Evolutionary conservation across 1,140 invertebrate species (phyloP), one percentile per base, ranked within the genome.

Genomic region (Tetramorium alpestre): DNA sequence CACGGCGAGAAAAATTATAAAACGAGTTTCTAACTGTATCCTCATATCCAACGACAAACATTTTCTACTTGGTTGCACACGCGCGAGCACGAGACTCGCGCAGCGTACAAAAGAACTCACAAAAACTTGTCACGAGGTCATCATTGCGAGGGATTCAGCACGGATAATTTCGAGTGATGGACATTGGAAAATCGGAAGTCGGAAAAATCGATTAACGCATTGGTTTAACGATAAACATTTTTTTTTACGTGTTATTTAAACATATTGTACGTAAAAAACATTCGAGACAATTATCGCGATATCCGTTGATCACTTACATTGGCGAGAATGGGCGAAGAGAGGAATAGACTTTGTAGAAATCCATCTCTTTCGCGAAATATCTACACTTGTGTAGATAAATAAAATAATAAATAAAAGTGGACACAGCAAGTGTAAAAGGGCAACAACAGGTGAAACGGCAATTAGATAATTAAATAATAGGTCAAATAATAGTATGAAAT

Each of bases 11-110:
- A 91, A 91, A 89, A 90, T 89, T 51, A 54, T 60, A 33, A 60
- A 49, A 90, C 88, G 72, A 91, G 76, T 91, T 91, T 82, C 88
- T 93, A 93, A 94, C 93, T 93, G 93, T 93, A 93, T 67, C 47
- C 75, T 88, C 64, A 82, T 70, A 93, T 77, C 86, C 91, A 81
- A 22, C 64, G 51, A 87, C 89, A 49, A 69, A 41, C 28, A 85
- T 91, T 86, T 87, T 60, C 65, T 84, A 85, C 72, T 86, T 88
- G 85, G 22, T 16, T 69, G 44, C 41, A 6, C 41, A 13, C 67
- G 38, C 33, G 33, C 33, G 33, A 33, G 33, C 33, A 33, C 33
- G 33, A 33, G 33, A 33, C 33, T 33, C 33, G 33, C 33, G 3
- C 13, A 2, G 10, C 13, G 8, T 38, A 8, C 10, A 60, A 72